These are phyloP conservation scores for Carterocephalus palaemon DNA, from an alignment of 2,888 invertebrate genomes.

Conservation along the genomic window DNA sequence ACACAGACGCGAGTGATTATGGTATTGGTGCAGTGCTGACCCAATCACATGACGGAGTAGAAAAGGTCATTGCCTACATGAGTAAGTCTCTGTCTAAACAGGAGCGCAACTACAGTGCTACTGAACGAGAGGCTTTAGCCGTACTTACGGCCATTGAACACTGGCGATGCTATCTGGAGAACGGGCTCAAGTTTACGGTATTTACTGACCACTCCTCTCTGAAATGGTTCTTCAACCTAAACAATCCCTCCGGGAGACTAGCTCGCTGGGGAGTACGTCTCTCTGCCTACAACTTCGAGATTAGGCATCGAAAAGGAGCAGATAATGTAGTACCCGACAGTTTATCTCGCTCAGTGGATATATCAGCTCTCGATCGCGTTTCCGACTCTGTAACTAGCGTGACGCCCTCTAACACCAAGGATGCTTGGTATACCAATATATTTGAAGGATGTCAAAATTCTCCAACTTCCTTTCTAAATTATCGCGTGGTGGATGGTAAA, in stretches of 20 bases:
- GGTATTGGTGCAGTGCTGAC: slow-evolving; percentile 31
- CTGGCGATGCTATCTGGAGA: slow-evolving; percentile 37
- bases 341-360: too few relatives aligned
- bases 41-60: slow-evolving; percentile 30
- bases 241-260: slow-evolving; percentile 34
- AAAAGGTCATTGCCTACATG: slow-evolving; percentile 30
- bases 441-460: slow-evolving; percentile 24
- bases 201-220: slow-evolving; percentile 35
- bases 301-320: slow-evolving; percentile 31
- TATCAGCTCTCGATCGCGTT: too few relatives aligned
- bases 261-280: slow-evolving; percentile 35
- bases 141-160: slow-evolving; percentile 36
- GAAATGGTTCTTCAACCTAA: slow-evolving; percentile 32
- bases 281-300: slow-evolving; percentile 30
- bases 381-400: too few relatives aligned
- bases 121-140: slow-evolving; percentile 37
- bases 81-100: slow-evolving; percentile 24
- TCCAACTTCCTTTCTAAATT: slow-evolving; percentile 22
- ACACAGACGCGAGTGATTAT: slow-evolving; percentile 31
- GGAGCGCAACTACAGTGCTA: slow-evolving; percentile 35
- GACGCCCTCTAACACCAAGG: slow-evolving; percentile 23
- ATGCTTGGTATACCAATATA: slow-evolving; percentile 31
- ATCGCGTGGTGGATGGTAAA: slow-evolving; percentile 16
- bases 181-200: slow-evolving; percentile 30
- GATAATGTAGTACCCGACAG: slow-evolving; percentile 36